phyloP scores from a whole-genome alignment of 2,113 vertebrate species.

The Saguinus midas region DNA sequence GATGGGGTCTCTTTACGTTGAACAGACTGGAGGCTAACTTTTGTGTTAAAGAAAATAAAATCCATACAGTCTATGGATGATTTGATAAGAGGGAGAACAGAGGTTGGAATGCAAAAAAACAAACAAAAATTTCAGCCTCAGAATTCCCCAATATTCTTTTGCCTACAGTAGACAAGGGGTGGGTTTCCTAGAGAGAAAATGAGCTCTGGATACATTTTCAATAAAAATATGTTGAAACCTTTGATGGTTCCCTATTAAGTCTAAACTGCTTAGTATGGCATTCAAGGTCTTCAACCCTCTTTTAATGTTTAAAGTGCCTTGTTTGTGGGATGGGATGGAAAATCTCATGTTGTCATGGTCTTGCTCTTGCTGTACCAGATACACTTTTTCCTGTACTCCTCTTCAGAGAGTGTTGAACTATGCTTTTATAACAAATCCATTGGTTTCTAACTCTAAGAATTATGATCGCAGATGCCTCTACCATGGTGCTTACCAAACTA shows the following conservation, averaged over 20 bases:
- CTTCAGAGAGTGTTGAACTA: not conserved
- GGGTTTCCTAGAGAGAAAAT: not conserved
- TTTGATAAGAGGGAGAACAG: not conserved
- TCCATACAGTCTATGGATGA: not conserved
- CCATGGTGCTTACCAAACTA: not conserved
- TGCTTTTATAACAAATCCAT: not conserved
- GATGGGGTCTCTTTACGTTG: too few species aligned
- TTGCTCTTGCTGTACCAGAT: not conserved
- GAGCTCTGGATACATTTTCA: not conserved
- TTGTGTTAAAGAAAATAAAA: slow-evolving; percentile 15
- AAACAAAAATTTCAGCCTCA: not conserved
- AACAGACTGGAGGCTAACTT: not conserved
- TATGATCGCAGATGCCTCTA: not conserved
- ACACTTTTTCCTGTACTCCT: not conserved
- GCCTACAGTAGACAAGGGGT: not conserved
- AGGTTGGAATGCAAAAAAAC: not conserved
- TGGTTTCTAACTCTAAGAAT: not conserved
- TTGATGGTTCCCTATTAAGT: not conserved
- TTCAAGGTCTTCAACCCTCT: not conserved
- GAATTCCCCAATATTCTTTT: not conserved
- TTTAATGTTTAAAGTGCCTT: not conserved
- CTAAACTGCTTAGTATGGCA: not conserved
- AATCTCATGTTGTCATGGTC: not conserved
- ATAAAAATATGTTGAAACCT: not conserved
- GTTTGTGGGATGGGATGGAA: too few species aligned